Evolutionary conservation across 2,797 vertebrate genomes (phyloP).

Genomic region (Clarias fuscus): DNA sequence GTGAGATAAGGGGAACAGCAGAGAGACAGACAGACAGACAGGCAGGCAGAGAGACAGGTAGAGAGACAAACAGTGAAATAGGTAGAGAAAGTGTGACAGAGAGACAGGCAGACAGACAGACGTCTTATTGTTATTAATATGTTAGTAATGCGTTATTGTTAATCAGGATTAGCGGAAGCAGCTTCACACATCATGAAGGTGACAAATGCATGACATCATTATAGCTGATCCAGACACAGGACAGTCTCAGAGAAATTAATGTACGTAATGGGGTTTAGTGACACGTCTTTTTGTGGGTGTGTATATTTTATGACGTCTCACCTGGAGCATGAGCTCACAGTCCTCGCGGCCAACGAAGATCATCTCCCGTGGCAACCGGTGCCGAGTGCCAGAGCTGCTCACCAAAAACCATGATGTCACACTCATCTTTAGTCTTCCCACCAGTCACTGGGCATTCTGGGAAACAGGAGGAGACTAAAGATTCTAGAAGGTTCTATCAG

Average conservation of each 20-base stretch:
- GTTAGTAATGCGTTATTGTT: neutral
- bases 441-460: slow-evolving; percentile 71
- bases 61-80: neutral
- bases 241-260: neutral
- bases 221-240: neutral
- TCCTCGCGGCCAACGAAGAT: slow-evolving; percentile 98
- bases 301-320: slow-evolving; percentile 56
- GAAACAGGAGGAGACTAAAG: slow-evolving; percentile 28
- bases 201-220: neutral
- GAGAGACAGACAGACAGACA: neutral
- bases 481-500: neutral
- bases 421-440: slow-evolving; percentile 84
- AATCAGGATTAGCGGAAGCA: neutral
- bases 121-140: neutral
- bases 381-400: slow-evolving; percentile 92
- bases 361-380: slow-evolving; percentile 94
- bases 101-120: neutral
- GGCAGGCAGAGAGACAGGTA: neutral
- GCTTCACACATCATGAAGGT: neutral
- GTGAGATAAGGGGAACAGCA: neutral
- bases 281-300: neutral
- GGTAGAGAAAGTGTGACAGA: no score
- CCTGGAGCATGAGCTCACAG: slow-evolving; percentile 98
- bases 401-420: slow-evolving; percentile 99
- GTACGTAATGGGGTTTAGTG: slow-evolving; percentile 21